Conservation (phyloP, 2,888 invertebrate species). For the Dolichomitus sp. region DNA sequence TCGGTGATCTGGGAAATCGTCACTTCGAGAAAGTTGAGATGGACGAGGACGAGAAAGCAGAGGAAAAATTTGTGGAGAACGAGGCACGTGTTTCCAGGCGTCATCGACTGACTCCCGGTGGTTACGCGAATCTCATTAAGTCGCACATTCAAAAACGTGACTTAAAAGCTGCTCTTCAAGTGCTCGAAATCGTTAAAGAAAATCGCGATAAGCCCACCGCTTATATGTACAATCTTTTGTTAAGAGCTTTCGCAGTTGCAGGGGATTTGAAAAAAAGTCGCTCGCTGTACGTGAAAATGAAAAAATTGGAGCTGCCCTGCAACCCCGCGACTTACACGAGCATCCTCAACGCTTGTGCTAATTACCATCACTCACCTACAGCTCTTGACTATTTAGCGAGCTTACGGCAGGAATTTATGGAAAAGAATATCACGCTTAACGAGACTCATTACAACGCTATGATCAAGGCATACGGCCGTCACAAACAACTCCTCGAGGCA, state of each 20-base stretch:
- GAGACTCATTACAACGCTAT: constrained; percentile 94
- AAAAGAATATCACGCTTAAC: constrained; percentile 91
- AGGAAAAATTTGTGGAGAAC: constrained; percentile 76
- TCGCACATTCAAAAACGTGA: constrained; percentile 89
- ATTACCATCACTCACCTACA: constrained; percentile 89
- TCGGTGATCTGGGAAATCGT: constrained; percentile 75
- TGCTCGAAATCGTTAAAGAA: constrained; percentile 93
- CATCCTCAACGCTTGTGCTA: constrained; percentile 95
- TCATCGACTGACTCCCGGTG: constrained; percentile 88
- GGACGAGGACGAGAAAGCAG: constrained; percentile 77
- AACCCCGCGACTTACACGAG: constrained; percentile 93
- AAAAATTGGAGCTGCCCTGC: constrained; percentile 90
- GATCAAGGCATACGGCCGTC: constrained; percentile 96
- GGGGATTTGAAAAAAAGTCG: constrained; percentile 96
- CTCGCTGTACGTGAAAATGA: constrained; percentile 94
- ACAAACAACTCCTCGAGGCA: constrained; percentile 92
- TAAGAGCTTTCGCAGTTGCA: constrained; percentile 93
- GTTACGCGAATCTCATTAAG: constrained; percentile 92
- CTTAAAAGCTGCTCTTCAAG: constrained; percentile 92
- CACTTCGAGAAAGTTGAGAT: constrained; percentile 74
- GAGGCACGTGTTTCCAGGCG: constrained; percentile 69
- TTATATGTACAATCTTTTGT: constrained; percentile 94
- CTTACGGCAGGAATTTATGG: constrained; percentile 90
- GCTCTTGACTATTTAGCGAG: constrained; percentile 90
- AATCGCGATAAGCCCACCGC: constrained; percentile 93